Base-by-base conservation (phyloP, 2,888 invertebrate genomes). In the Mesochorus sp. region DNA sequence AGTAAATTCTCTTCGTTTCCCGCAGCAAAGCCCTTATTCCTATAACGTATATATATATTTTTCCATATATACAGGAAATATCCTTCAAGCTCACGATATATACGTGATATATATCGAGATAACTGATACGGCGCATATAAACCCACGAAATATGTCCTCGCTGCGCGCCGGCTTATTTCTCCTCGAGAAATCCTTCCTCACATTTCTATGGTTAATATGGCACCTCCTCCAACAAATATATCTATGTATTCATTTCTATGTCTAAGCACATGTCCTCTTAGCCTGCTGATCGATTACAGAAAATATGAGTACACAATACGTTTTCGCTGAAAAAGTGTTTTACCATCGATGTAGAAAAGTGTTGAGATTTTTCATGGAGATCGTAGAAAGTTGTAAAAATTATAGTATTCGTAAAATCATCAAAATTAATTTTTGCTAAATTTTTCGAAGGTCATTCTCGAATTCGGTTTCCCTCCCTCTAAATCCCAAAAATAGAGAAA, bases 1-100 rank as follows among this genome's bases (percentile, higher is more conserved):
- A n/a, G 70, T 47, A 64, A 70, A 70, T 70, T 64, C 57, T 49
- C 24, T 64, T 64, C 55, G 62, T 64, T 26, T 57, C 21, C 49
- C 39, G 10, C 49, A 49, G 49, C 14, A 31, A 17, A 19, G 8
- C 37, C 8, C 31, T 28, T 21, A 10, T 21, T 3, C 12, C 31
- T 1, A 1, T 24, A 39, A 55, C 24, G 39, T 49, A 47, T 5
- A 44, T 39, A 61, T 17, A 62, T 14, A 39, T 37, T 3, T 3
- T 0, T 47, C 4, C 8, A 21, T n/a, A 62, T 44, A 2, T 42
- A 42, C 17, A 42, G 26, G 21, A 39, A 19, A 42, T 12, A 19
- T 17, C 14, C 19, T 47, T 12, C 5, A 6, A 37, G 37, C 24
- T 6, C 24, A 49, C 37, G 21, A 51, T 51, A 51, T 37, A 64